Percentiles rank a stretch among this genome's conserved stretches.
Conservation (phyloP, 2,113 vertebrate genomes). For the Salvelinus sp. region DNA sequence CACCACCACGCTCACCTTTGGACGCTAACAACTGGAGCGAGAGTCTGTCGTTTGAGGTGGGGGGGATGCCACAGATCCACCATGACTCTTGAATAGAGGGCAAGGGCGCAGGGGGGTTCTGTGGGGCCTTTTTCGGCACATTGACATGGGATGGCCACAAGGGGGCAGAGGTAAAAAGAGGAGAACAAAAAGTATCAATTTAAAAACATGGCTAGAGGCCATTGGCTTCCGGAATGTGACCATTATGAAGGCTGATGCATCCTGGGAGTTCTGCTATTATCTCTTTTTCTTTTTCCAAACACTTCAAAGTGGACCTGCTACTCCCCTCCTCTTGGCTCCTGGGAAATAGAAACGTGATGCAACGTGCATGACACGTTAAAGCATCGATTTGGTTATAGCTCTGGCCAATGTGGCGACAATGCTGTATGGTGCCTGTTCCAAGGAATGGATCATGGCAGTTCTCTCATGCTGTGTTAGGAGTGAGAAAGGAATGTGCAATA, state of each 20-base stretch:
- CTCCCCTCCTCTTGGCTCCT: conserved; percentile 28
- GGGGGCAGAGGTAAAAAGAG: conserved; percentile 19
- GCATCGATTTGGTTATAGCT: conserved; percentile 37
- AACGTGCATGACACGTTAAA: conserved; percentile 36
- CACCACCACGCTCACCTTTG: conserved; percentile 74
- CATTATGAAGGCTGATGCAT: conserved; percentile 20
- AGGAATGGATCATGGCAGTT: conserved; percentile 42
- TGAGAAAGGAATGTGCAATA: conserved; percentile 66
- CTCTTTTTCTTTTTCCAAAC: conserved; percentile 34
- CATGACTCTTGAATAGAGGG: conserved; percentile 46
- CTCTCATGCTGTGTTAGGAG: conserved; percentile 43
- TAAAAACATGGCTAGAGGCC: conserved; percentile 41
- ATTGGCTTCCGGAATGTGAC: conserved; percentile 30
- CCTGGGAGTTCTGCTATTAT: conserved; percentile 17
- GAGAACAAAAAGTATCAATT: conserved; percentile 1
- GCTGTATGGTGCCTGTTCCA: conserved; percentile 33
- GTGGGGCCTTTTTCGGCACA: conserved; percentile 56
- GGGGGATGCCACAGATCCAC: conserved; percentile 32
- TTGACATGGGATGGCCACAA: conserved; percentile 22
- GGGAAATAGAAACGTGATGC: conserved; percentile 44
- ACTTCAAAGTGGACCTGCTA: conserved; percentile 30
- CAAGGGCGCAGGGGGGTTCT: conserved; percentile 46
- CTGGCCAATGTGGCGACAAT: conserved; percentile 36
- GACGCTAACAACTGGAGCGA: conserved; percentile 61
- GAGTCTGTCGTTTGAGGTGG: conserved; percentile 25